A percentile compares a stretch with the other conserved stretches of the same genome.
Evolutionary conservation across 1,140 invertebrate genomes (phyloP).

Genomic region (Drosophila eugracilis): DNA sequence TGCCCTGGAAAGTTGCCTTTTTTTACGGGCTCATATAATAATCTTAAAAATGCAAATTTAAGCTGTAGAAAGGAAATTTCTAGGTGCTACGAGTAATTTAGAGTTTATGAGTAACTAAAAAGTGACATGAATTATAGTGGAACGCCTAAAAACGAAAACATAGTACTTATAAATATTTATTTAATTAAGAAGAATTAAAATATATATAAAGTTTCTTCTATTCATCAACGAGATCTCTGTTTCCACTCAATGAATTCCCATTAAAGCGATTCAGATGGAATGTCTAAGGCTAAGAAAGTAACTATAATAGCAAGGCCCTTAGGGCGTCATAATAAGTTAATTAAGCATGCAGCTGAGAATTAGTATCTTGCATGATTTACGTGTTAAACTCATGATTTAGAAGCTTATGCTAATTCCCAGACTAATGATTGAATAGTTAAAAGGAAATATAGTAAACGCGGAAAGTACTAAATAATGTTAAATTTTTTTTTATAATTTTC

Average conservation of each 20-base stretch:
- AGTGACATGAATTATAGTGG: too few relatives aligned
- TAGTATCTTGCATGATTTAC: not conserved
- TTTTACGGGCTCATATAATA: not conserved
- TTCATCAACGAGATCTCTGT: not conserved
- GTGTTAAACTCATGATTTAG: not conserved
- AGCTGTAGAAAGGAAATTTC: not conserved
- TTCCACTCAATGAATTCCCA: not conserved
- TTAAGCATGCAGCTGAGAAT: not conserved
- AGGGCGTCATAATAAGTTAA: not conserved
- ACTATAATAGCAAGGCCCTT: not conserved
- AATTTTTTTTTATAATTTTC: too few relatives aligned
- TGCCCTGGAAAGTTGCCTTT: not conserved
- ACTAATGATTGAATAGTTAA: not conserved
- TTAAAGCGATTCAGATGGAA: not conserved
- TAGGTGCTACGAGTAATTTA: too few relatives aligned
- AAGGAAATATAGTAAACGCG: too few relatives aligned
- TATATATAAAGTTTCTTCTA: too few relatives aligned
- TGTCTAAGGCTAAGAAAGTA: not conserved
- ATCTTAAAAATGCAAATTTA: slow-evolving; percentile 7
- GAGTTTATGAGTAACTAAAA: too few relatives aligned
- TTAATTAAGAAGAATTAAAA: too few relatives aligned
- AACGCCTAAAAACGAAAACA: too few relatives aligned
- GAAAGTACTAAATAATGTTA: too few relatives aligned
- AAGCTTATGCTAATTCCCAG: not conserved
- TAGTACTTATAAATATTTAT: too few relatives aligned